Percentiles rank a stretch among this genome's conserved stretches.
These are phyloP conservation scores for Nautilus pompilius DNA, from an alignment of 1,140 invertebrate species.

Conservation along the genomic window DNA sequence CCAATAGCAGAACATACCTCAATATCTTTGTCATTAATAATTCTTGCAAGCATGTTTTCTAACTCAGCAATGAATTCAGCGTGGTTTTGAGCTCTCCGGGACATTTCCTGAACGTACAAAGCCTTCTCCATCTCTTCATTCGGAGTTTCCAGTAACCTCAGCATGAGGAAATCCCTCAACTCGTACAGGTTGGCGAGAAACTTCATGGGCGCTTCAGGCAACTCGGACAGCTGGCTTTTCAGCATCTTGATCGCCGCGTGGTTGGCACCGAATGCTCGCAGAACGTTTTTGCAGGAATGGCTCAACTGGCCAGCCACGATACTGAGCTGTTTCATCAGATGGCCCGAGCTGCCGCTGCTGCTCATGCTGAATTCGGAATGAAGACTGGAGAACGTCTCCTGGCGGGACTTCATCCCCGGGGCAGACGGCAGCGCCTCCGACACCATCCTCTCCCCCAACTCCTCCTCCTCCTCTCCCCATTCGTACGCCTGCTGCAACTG, in stretches of 20 bases:
- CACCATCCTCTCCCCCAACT: not conserved
- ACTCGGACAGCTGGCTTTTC: conserved; percentile 11
- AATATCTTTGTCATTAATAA: conserved; percentile 49
- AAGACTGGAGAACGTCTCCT: not conserved
- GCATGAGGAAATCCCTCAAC: conserved; percentile 45
- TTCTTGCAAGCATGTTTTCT: conserved; percentile 44
- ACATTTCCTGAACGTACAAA: conserved; percentile 45
- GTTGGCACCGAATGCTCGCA: conserved; percentile 41
- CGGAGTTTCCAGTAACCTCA: conserved; percentile 49
- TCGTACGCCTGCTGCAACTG: too few relatives aligned
- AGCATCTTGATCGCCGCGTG: conserved; percentile 39
- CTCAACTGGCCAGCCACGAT: conserved; percentile 44
- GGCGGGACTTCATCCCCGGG: not conserved
- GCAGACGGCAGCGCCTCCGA: not conserved
- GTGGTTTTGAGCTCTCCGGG: conserved; percentile 44
- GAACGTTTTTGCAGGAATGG: conserved; percentile 47
- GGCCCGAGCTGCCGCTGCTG: conserved; percentile 27
- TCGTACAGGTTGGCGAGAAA: conserved; percentile 39
- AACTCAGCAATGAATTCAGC: conserved; percentile 46
- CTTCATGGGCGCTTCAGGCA: conserved; percentile 10
- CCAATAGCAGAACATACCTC: conserved; percentile 37
- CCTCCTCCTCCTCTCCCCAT: conserved; percentile 1
- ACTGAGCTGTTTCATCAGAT: conserved; percentile 30
- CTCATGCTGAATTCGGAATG: conserved; percentile 21
- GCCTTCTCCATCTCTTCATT: conserved; percentile 49